Evolutionary conservation across 1,140 invertebrate genomes (phyloP), one percentile per base, ranked within the genome.

Genomic region (Tribolium castaneum): DNA sequence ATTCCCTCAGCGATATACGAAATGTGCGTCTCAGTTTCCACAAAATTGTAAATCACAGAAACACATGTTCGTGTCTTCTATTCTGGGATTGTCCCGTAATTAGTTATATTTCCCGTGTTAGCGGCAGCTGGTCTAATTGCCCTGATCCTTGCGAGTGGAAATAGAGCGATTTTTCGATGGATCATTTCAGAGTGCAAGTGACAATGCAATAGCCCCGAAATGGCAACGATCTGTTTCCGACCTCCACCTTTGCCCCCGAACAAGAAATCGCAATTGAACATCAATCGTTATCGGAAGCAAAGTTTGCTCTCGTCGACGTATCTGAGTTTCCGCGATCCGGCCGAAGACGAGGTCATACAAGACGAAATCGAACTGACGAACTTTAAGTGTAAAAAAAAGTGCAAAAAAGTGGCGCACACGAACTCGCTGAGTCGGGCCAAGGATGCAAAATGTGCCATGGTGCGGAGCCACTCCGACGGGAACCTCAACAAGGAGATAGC

Each of bases 161-260:
- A 66, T 30, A 5, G 3, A 35, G 59, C 9, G 3, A 30, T 66
- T 59, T 59, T 59, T 59, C 54, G 22, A 59, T 70, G 13, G 56
- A 51, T 56, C 72, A 74, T 54, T 34, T 45, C 72, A 12, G 25
- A 52, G 25, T 52, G 56, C 62, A 10, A 22, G 25, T 66, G 30
- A 66, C 30, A 35, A 66, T 66, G 59, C 59, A 59, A 35, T 35
- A 66, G 59, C 10, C 3, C 12, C 59, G 81, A 82, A 81, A 86
- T 86, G 85, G 82, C 85, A 25, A 85, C 86, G 14, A 86, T 85
- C 74, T 87, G 86, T 81, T 87, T 87, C 66, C 85, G 86, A 6
- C 86, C 86, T 13, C 86, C 86, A 45, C 86, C 86, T 5, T 75
- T 87, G 45, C 86, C 86, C 9, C 86, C 86, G 14, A 86, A 84